Conservation (phyloP, 1,140 invertebrate species). For the Maniola jurtina region DNA sequence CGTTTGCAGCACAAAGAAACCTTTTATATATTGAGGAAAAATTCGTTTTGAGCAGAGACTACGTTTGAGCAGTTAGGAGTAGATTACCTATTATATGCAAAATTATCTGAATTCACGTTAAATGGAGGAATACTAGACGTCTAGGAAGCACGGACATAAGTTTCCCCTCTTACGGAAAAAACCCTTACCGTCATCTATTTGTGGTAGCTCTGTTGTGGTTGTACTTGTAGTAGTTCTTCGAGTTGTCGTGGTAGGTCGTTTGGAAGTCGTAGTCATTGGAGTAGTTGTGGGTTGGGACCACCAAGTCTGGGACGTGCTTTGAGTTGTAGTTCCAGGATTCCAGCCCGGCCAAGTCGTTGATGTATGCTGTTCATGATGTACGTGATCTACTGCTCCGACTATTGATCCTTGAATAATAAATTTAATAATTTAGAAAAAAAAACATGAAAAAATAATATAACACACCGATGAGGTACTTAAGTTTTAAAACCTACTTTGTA, state of each 20-base stretch:
- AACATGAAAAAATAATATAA: too few species aligned
- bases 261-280: conserved; percentile 54
- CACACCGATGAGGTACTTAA: background rate
- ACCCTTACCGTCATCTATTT: conserved; percentile 40
- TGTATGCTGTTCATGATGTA: conserved; percentile 47
- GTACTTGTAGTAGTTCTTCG: conserved; percentile 42
- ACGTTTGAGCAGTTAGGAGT: too few species aligned
- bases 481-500: too few species aligned
- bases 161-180: background rate
- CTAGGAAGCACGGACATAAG: too few species aligned
- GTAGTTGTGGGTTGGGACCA: conserved; percentile 66
- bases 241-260: conserved; percentile 49
- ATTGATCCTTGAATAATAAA: conserved; percentile 35
- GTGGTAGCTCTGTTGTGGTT: conserved; percentile 34
- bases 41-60: too few species aligned
- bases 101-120: too few species aligned
- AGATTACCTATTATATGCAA: too few species aligned
- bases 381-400: conserved; percentile 47
- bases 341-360: conserved; percentile 77
- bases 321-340: conserved; percentile 68
- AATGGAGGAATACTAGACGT: too few species aligned
- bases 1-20: too few species aligned
- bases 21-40: too few species aligned
- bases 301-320: conserved; percentile 63
- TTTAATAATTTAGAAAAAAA: too few species aligned